Evolutionary conservation across 2,113 vertebrate genomes (phyloP).

Genomic region (Phodopus roborovskii): DNA sequence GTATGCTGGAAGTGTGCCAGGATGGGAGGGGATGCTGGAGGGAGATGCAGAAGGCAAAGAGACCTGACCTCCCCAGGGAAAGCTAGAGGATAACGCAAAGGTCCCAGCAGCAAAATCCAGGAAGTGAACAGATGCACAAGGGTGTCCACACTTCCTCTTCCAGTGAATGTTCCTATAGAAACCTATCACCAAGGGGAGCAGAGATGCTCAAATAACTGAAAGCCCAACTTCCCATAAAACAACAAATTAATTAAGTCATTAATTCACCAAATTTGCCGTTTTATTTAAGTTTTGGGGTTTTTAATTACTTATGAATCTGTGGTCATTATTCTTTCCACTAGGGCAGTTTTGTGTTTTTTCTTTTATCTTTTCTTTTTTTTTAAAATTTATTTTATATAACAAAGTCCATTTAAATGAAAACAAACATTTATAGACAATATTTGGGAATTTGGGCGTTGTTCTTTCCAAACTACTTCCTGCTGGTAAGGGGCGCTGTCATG

Average conservation of each 20-base stretch:
- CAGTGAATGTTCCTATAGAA: neutral
- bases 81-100: neutral
- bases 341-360: neutral
- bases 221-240: neutral
- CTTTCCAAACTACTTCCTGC: too few species aligned
- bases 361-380: too few species aligned
- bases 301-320: neutral
- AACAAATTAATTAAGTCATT: neutral
- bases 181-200: neutral
- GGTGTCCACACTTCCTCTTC: neutral
- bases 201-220: neutral
- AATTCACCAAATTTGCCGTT: neutral
- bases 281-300: neutral
- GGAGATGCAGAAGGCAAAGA: neutral
- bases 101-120: neutral
- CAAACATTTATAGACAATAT: too few species aligned
- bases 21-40: accelerated
- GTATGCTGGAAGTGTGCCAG: neutral
- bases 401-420: too few species aligned
- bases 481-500: too few species aligned
- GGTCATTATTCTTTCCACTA: neutral
- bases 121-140: too few species aligned
- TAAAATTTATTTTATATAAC: too few species aligned
- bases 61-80: neutral
- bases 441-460: too few species aligned